These are phyloP conservation scores for Conchocele bisecta DNA, from an alignment of 2,888 invertebrate genomes.

Conservation along the genomic window DNA sequence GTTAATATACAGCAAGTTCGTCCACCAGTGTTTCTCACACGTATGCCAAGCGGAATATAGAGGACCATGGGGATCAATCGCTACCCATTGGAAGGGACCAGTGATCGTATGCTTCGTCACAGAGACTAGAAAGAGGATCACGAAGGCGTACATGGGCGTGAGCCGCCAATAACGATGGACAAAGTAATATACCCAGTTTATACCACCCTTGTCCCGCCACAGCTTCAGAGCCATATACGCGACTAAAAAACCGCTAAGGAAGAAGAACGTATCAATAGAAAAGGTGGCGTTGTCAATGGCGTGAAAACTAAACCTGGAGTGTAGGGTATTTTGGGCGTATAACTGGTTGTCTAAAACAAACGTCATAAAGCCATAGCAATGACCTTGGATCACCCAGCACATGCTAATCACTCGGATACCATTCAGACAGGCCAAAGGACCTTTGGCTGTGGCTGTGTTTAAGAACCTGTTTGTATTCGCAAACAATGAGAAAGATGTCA, in stretches of 20 bases:
- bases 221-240: conserved; percentile 54
- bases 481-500: conserved; percentile 42
- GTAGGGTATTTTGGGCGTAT: conserved; percentile 14
- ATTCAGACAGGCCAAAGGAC: conserved; percentile 55
- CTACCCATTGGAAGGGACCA: conserved; percentile 44
- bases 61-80: conserved; percentile 14
- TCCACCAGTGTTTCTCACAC: conserved; percentile 76
- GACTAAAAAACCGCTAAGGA: conserved; percentile 65
- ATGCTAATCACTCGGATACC: conserved; percentile 79
- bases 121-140: conserved; percentile 45
- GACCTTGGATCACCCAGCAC: conserved; percentile 59
- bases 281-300: conserved; percentile 76
- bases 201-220: conserved; percentile 29
- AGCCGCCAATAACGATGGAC: conserved; percentile 56
- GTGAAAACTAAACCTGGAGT: conserved; percentile 65
- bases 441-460: conserved; percentile 46
- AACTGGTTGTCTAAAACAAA: conserved; percentile 52
- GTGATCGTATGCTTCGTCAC: conserved; percentile 27
- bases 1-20: conserved; percentile 73
- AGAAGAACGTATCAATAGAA: conserved; percentile 79
- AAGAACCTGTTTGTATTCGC: conserved; percentile 53
- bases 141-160: conserved; percentile 61
- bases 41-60: not conserved
- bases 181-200: conserved; percentile 50
- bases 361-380: conserved; percentile 43